Evolutionary conservation across 2,113 vertebrate species (phyloP).

Genomic region (Leptobrachium ailaonicum): DNA sequence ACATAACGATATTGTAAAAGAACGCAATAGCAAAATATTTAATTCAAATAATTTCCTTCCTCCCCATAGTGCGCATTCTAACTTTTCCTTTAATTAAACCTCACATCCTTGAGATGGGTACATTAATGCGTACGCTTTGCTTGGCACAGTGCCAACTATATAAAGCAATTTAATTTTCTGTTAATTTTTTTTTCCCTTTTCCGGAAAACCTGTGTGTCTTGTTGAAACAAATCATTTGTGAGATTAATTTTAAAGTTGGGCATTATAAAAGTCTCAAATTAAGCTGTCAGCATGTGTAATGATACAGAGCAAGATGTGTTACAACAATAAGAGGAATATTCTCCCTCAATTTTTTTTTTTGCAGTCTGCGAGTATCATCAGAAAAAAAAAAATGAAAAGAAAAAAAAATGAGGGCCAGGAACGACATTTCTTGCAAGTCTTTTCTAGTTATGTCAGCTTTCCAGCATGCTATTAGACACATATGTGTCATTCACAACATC

Average conservation of each 20-base stretch:
- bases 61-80: too few relatives aligned
- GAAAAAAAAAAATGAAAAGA: background rate
- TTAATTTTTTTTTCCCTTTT: conserved; percentile 12
- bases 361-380: conserved; percentile 52
- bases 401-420: conserved; percentile 59
- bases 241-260: conserved; percentile 69
- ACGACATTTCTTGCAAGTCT: conserved; percentile 71
- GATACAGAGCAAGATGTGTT: conserved; percentile 63
- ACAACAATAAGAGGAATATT: conserved; percentile 40
- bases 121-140: conserved; percentile 45
- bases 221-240: conserved; percentile 62
- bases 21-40: too few relatives aligned
- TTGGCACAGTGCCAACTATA: conserved; percentile 45
- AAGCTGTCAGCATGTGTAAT: conserved; percentile 67
- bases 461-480: conserved; percentile 76
- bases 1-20: too few relatives aligned
- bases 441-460: conserved; percentile 78
- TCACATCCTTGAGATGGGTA: background rate
- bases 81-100: background rate
- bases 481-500: conserved; percentile 77
- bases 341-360: conserved; percentile 39
- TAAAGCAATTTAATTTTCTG: conserved; percentile 41
- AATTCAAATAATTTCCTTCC: too few relatives aligned
- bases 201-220: conserved; percentile 54
- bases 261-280: conserved; percentile 66